Conservation (phyloP, 2,888 invertebrate species). For the Lycia hirtaria region DNA sequence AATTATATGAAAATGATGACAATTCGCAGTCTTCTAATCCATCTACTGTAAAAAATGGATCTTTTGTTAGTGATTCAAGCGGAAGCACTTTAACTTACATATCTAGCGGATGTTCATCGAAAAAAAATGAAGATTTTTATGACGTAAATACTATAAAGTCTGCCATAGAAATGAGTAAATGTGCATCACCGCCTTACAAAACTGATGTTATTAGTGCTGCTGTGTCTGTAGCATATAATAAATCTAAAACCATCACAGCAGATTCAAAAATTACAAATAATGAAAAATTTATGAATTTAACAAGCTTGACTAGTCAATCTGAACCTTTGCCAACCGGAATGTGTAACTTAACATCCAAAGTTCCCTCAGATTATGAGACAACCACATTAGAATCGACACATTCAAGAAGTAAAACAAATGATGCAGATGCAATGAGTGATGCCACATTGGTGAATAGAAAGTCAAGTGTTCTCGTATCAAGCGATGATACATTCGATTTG, state of each 20-base stretch:
- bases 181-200: constrained; percentile 46
- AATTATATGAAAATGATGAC: constrained; percentile 38
- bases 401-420: constrained; percentile 6
- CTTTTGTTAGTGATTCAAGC: constrained; percentile 52
- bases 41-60: constrained; percentile 42
- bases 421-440: constrained; percentile 39
- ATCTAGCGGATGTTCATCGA: constrained; percentile 43
- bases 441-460: constrained; percentile 41
- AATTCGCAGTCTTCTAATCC: constrained; percentile 43
- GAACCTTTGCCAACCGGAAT: constrained; percentile 41
- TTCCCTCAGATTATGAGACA: constrained; percentile 16
- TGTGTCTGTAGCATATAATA: constrained; percentile 55
- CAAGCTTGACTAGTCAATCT: constrained; percentile 42
- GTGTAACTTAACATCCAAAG: constrained; percentile 39
- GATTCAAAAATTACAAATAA: constrained; percentile 28
- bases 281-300: constrained; percentile 36
- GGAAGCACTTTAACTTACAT: constrained; percentile 54
- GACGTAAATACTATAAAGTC: constrained; percentile 40
- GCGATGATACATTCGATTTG: constrained; percentile 48
- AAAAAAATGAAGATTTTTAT: constrained; percentile 35
- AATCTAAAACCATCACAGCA: constrained; percentile 31
- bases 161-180: constrained; percentile 36
- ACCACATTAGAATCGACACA: constrained; percentile 4
- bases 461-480: constrained; percentile 32
- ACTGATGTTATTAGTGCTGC: constrained; percentile 58